phyloP scores from a whole-genome alignment of 2,888 invertebrate genomes.

The Clivina fossor region DNA sequence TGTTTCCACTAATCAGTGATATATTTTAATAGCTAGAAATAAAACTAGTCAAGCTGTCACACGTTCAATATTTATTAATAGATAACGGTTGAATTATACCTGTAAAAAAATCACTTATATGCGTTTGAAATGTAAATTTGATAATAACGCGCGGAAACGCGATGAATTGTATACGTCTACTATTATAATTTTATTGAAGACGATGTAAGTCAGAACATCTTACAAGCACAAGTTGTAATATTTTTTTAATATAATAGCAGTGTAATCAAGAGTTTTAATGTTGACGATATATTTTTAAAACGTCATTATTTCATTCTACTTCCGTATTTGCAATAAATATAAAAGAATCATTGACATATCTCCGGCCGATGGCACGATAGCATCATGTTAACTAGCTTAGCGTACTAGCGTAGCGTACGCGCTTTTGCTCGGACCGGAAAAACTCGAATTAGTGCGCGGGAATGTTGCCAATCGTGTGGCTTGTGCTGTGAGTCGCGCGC shows the following conservation, averaged over 20 bases:
- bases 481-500: no score
- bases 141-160: not conserved
- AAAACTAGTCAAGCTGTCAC: slow-evolving; percentile 6
- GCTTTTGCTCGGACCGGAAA: slow-evolving; percentile 23
- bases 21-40: slow-evolving; percentile 10
- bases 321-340: slow-evolving; percentile 29
- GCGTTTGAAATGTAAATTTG: slow-evolving; percentile 10
- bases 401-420: no score
- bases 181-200: not conserved
- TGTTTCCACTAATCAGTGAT: slow-evolving; percentile 8
- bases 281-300: slow-evolving; percentile 25
- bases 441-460: slow-evolving; percentile 21
- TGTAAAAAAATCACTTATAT: not conserved
- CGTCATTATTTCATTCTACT: slow-evolving; percentile 24
- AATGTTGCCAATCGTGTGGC: slow-evolving; percentile 17
- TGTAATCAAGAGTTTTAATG: slow-evolving; percentile 13
- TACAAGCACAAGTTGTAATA: not conserved
- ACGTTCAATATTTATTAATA: slow-evolving; percentile 6
- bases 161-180: not conserved
- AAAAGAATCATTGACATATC: slow-evolving; percentile 30
- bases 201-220: not conserved
- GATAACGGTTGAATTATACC: slow-evolving; percentile 10
- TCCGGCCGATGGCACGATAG: slow-evolving; percentile 26
- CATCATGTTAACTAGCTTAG: slow-evolving; percentile 24
- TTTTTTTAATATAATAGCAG: no score